phyloP scores from a whole-genome alignment of 2,113 vertebrate species.

The Malurus elegans region DNA sequence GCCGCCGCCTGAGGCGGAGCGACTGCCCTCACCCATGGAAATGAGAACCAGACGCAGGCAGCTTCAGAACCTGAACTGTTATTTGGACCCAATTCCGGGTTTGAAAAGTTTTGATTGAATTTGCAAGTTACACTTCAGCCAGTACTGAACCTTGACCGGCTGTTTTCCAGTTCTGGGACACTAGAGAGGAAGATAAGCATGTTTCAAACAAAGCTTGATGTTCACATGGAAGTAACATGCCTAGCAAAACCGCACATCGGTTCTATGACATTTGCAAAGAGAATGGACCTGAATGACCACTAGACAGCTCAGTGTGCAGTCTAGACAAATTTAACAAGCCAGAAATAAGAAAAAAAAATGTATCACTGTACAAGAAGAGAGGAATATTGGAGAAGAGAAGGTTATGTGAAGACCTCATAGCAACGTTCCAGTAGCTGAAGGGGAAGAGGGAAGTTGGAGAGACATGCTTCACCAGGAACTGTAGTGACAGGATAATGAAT shows the following conservation, averaged over 20 bases:
- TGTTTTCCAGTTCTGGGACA: background rate
- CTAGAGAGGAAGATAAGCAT: background rate
- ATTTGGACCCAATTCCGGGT: background rate
- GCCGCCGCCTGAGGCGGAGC: background rate
- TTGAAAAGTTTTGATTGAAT: background rate
- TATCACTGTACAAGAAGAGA: background rate
- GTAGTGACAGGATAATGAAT: background rate
- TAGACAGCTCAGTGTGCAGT: background rate
- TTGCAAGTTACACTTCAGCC: background rate
- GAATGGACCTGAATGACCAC: background rate
- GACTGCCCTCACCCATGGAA: fast-evolving
- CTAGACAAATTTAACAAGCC: background rate
- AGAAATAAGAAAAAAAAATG: background rate
- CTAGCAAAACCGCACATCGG: background rate
- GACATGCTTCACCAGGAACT: background rate
- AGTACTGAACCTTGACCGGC: background rate
- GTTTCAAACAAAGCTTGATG: background rate
- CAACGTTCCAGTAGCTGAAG: background rate
- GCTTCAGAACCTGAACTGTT: fast-evolving
- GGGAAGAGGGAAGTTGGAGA: background rate
- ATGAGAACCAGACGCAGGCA: fast-evolving
- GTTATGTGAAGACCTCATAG: background rate
- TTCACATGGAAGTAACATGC: background rate
- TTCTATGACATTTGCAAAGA: background rate
- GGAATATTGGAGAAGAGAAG: background rate